phyloP scores from a whole-genome alignment of 2,113 vertebrate species.

The Dolichotis patagonum region DNA sequence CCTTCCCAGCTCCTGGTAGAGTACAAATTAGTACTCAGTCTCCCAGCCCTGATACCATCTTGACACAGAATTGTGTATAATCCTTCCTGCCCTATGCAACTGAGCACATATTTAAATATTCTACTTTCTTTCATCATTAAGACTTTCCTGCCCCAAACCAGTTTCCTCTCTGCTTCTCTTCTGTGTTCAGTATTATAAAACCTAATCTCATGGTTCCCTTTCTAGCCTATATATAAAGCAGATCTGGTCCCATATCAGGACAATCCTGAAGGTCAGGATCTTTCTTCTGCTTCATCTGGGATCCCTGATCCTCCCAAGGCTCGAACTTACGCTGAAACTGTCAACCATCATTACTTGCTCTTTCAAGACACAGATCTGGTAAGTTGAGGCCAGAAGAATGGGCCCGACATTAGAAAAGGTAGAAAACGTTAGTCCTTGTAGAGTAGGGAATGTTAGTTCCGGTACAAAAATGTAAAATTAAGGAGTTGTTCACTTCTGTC shows the following conservation, averaged over 20 bases:
- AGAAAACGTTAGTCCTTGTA: background rate
- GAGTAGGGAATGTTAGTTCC: background rate
- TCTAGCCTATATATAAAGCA: slow-evolving; percentile 92
- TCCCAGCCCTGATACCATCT: background rate
- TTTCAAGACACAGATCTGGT: slow-evolving; percentile 93
- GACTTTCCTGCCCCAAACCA: background rate
- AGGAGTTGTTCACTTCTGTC: background rate
- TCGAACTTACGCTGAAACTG: slow-evolving; percentile 88
- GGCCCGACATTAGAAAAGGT: slow-evolving; percentile 18
- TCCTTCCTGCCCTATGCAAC: background rate
- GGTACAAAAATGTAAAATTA: slow-evolving; percentile 35
- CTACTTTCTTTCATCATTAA: background rate
- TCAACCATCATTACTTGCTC: slow-evolving; percentile 88
- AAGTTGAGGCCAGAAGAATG: slow-evolving; percentile 65
- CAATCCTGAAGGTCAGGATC: slow-evolving; percentile 57
- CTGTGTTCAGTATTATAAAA: background rate
- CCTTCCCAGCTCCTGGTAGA: slow-evolving; percentile 16
- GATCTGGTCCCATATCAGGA: slow-evolving; percentile 87
- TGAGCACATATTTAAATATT: slow-evolving; percentile 29
- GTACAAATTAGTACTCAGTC: slow-evolving; percentile 16
- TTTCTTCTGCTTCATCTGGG: background rate
- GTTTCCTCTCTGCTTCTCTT: slow-evolving; percentile 42
- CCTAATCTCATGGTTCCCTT: slow-evolving; percentile 23
- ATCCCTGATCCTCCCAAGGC: slow-evolving; percentile 74
- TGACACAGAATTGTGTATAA: background rate